phyloP scores from a whole-genome alignment of 2,113 vertebrate genomes.

The Serinus canaria region DNA sequence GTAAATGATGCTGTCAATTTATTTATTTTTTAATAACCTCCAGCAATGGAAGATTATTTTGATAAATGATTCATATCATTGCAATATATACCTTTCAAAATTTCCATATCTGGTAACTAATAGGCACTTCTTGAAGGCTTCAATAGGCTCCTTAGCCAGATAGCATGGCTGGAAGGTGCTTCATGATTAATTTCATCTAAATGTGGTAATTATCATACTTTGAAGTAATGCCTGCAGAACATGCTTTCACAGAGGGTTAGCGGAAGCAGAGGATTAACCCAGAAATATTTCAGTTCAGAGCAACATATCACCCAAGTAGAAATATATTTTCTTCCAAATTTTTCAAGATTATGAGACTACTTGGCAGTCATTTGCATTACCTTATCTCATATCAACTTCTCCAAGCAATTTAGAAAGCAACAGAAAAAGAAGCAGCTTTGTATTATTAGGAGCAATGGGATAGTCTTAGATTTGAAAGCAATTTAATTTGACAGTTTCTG shows the following conservation, averaged over 20 bases:
- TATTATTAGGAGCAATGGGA: background rate
- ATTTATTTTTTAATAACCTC: conserved; percentile 67
- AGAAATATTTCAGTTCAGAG: conserved; percentile 57
- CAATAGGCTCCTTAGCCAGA: conserved; percentile 58
- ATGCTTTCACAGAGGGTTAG: conserved; percentile 52
- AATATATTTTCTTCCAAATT: conserved; percentile 21
- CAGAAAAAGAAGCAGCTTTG: background rate
- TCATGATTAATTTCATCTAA: conserved; percentile 76
- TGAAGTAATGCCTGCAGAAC: conserved; percentile 66
- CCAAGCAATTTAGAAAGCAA: background rate
- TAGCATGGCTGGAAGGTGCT: conserved; percentile 60
- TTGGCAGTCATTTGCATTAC: conserved; percentile 24
- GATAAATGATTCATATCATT: conserved; percentile 73
- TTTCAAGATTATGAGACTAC: background rate
- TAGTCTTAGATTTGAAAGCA: background rate
- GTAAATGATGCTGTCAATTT: conserved; percentile 48
- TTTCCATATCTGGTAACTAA: conserved; percentile 69
- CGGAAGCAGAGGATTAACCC: conserved; percentile 59
- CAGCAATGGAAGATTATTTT: conserved; percentile 69
- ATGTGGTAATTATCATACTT: conserved; percentile 70
- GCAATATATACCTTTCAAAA: conserved; percentile 56
- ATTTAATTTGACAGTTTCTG: background rate
- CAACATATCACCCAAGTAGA: conserved; percentile 13
- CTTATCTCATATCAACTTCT: conserved; percentile 37
- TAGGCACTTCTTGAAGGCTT: conserved; percentile 55